Evolutionary conservation across 1,140 invertebrate genomes (phyloP).

Genomic region (Hycleus phaleratus): DNA sequence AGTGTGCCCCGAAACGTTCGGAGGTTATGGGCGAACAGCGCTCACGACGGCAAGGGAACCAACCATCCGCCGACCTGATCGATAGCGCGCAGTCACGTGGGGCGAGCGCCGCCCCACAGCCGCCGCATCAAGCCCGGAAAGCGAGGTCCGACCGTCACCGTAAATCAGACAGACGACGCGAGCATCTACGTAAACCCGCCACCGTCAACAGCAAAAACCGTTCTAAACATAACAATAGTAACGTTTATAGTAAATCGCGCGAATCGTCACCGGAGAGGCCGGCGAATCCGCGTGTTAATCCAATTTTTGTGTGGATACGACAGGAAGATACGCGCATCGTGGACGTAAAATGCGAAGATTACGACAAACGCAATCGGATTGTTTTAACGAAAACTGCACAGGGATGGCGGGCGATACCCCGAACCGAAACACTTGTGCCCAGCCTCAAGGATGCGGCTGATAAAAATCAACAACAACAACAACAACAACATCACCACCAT

Average conservation of each 20-base stretch:
- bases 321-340: constrained; percentile 68
- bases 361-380: constrained; percentile 73
- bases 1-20: constrained; percentile 18
- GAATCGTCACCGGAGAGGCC: constrained; percentile 21
- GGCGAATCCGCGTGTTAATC: constrained; percentile 56
- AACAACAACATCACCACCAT: constrained; percentile 9
- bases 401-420: constrained; percentile 74
- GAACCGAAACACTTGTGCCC: constrained; percentile 57
- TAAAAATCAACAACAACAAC: constrained; percentile 18
- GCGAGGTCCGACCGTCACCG: constrained; percentile 34
- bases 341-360: constrained; percentile 76
- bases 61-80: constrained; percentile 35
- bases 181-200: constrained; percentile 24
- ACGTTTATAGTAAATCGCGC: background rate
- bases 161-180: constrained; percentile 40
- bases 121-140: constrained; percentile 34
- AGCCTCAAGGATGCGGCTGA: constrained; percentile 45
- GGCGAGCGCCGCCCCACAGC: constrained; percentile 34
- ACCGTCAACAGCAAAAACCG: constrained; percentile 36
- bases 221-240: constrained; percentile 35
- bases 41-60: constrained; percentile 32
- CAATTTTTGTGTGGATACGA: constrained; percentile 74
- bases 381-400: constrained; percentile 67
- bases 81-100: constrained; percentile 38
- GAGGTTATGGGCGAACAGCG: constrained; percentile 39